Percentiles rank a stretch among this genome's conserved stretches.
Evolutionary conservation across 2,113 vertebrate species (phyloP).

Genomic region (Pangasianodon gigas): DNA sequence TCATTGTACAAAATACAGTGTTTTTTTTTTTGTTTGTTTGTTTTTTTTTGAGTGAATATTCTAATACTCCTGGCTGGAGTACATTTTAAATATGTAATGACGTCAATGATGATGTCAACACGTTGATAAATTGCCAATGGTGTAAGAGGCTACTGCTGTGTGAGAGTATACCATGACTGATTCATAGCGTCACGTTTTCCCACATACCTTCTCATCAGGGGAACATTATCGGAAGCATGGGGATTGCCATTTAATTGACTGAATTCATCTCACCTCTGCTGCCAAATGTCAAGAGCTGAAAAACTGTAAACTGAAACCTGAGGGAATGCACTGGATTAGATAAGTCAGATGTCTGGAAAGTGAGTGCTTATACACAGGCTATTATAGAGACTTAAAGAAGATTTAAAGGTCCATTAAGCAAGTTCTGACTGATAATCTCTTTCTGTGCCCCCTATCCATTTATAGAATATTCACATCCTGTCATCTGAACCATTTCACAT

Average conservation of each 20-base stretch:
- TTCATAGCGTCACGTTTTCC: neutral
- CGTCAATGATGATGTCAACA: neutral
- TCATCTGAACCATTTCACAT: neutral
- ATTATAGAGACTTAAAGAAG: neutral
- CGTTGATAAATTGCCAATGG: neutral
- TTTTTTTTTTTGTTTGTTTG: neutral
- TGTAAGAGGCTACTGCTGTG: neutral
- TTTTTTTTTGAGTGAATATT: neutral
- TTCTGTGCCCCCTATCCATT: neutral
- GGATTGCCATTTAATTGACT: slow-evolving; percentile 29
- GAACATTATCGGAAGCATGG: neutral
- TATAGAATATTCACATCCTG: neutral
- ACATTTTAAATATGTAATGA: neutral
- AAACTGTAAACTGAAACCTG: slow-evolving; percentile 12
- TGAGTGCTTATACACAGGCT: neutral
- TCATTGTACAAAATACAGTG: neutral
- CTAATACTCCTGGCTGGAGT: neutral
- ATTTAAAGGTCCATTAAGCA: neutral
- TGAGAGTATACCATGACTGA: neutral
- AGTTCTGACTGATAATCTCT: neutral
- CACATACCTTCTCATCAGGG: neutral
- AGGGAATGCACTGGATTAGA: neutral
- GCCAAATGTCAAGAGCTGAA: slow-evolving; percentile 14
- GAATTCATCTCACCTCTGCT: slow-evolving; percentile 24
- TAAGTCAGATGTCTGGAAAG: neutral